A percentile compares a stretch with the other conserved stretches of the same genome.
Evolutionary conservation across 2,113 vertebrate genomes (phyloP).

Genomic region (Perccottus glenii): DNA sequence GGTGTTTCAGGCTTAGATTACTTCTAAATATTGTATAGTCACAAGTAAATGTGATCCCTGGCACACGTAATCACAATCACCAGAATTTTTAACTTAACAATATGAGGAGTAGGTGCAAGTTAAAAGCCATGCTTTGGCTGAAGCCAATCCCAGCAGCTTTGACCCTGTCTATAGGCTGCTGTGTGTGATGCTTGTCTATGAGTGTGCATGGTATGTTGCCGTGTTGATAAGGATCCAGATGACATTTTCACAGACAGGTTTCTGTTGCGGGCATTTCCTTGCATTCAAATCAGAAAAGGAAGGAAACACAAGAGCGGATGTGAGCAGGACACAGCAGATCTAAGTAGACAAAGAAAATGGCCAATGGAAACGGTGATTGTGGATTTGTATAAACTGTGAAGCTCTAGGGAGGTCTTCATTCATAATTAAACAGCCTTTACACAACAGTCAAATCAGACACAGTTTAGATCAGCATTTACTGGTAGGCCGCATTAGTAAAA

Average conservation of each 20-base stretch:
- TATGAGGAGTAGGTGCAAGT: no score
- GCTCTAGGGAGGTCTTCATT: constrained; percentile 51
- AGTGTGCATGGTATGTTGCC: constrained; percentile 26
- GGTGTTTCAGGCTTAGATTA: no score
- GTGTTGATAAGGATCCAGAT: constrained; percentile 62
- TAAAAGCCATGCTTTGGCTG: no score
- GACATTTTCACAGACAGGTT: constrained; percentile 63
- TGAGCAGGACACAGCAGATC: constrained; percentile 61
- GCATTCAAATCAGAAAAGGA: constrained; percentile 74
- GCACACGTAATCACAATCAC: no score
- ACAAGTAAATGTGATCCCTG: no score
- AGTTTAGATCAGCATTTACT: background rate
- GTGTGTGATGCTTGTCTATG: constrained; percentile 9
- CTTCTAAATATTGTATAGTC: no score
- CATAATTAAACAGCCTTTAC: constrained; percentile 35
- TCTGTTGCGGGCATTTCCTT: constrained; percentile 74
- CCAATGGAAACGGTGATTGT: constrained; percentile 48
- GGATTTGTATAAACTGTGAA: constrained; percentile 33
- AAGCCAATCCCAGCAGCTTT: no score
- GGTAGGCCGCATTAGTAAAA: no score
- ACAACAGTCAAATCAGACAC: constrained; percentile 4
- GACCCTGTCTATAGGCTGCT: background rate
- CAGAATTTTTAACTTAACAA: no score
- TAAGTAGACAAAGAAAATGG: constrained; percentile 57
- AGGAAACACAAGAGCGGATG: constrained; percentile 70